Percentiles rank a stretch among this genome's conserved stretches.
phyloP scores from a whole-genome alignment of 2,888 invertebrate species.

The Leptura quadrifasciata region DNA sequence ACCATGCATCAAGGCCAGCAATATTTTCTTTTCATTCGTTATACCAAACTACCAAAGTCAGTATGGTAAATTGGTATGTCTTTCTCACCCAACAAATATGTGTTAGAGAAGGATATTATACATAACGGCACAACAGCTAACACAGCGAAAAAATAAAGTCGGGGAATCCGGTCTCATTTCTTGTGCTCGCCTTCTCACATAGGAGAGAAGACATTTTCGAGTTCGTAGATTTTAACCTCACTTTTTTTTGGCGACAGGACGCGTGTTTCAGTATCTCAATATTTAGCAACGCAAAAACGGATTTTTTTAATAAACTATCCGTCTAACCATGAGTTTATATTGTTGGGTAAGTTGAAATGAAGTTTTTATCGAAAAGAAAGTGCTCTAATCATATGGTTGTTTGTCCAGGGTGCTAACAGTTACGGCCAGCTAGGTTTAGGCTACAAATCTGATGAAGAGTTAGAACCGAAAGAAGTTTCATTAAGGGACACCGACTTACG shows the following conservation, averaged over 20 bases:
- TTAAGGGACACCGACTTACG: conserved; percentile 67
- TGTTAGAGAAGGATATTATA: neutral
- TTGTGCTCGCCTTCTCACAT: neutral
- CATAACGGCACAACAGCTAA: neutral
- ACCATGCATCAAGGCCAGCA: neutral
- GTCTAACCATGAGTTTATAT: conserved; percentile 67
- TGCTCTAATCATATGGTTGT: conserved; percentile 16
- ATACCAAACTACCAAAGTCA: neutral
- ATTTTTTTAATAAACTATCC: conserved; percentile 43
- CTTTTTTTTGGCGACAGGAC: conserved; percentile 57
- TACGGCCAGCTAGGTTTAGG: conserved; percentile 88
- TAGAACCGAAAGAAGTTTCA: conserved; percentile 75
- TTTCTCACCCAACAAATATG: neutral
- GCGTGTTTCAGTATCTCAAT: conserved; percentile 60
- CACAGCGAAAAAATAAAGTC: conserved; percentile 1
- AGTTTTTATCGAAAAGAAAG: conserved; percentile 42
- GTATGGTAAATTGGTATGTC: neutral
- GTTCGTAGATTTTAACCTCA: conserved; percentile 56
- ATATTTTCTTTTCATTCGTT: neutral
- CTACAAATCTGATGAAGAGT: conserved; percentile 80
- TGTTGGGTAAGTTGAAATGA: conserved; percentile 67
- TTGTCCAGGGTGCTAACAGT: conserved; percentile 86
- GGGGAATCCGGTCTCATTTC: conserved; percentile 5
- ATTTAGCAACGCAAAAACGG: conserved; percentile 57
- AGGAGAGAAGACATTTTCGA: conserved; percentile 15